Evolutionary conservation across 2,113 vertebrate species (phyloP).

Genomic region (Acanthochromis polyacanthus): DNA sequence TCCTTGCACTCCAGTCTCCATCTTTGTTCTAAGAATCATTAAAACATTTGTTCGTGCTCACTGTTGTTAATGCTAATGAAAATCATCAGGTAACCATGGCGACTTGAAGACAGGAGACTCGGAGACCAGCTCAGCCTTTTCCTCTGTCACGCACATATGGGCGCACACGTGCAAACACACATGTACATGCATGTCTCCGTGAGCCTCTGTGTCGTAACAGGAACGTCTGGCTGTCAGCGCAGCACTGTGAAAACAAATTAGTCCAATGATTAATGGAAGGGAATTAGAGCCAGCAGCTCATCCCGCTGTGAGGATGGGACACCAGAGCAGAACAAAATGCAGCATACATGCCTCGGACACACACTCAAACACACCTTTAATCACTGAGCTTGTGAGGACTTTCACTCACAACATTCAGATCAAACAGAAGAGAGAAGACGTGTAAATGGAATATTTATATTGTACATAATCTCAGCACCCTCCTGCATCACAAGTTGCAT

Average conservation of each 20-base stretch:
- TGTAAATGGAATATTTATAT: neutral
- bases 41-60: neutral
- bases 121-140: conserved; percentile 13
- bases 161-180: conserved; percentile 21
- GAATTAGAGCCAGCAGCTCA: conserved; percentile 88
- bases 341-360: conserved; percentile 7
- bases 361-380: conserved; percentile 5
- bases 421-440: neutral
- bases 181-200: conserved; percentile 1
- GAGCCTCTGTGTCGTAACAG: conserved; percentile 69
- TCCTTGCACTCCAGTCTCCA: neutral
- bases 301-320: conserved; percentile 84
- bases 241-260: conserved; percentile 83
- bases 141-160: conserved; percentile 12
- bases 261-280: conserved; percentile 93
- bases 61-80: neutral
- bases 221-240: conserved; percentile 81
- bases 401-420: neutral
- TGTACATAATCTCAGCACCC: neutral
- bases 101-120: neutral
- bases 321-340: conserved; percentile 75
- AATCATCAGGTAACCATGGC: neutral
- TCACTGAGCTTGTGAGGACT: neutral
- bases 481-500: too few species aligned
- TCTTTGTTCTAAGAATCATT: neutral